These are phyloP conservation scores for Myotis pilosus DNA, from an alignment of 2,797 vertebrate species.

Conservation along the genomic window DNA sequence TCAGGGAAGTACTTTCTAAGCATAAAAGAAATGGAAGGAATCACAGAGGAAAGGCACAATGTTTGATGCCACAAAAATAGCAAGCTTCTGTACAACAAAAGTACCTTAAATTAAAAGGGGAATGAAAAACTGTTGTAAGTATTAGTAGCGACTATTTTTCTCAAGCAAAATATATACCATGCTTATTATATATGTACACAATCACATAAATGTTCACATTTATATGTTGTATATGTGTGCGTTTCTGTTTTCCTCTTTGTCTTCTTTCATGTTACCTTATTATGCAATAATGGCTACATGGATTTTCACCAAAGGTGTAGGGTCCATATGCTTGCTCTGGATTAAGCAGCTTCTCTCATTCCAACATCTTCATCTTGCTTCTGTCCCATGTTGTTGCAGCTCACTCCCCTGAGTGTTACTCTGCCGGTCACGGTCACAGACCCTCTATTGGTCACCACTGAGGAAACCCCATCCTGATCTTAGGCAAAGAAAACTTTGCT, in stretches of 20 bases:
- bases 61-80: not conserved
- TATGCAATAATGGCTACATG: not conserved
- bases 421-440: not conserved
- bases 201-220: not conserved
- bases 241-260: not conserved
- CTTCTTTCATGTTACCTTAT: not conserved
- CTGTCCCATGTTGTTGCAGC: not conserved
- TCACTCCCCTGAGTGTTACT: not conserved
- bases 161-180: not conserved
- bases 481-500: not conserved
- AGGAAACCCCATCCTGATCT: not conserved
- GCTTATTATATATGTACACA: not conserved
- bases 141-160: not conserved
- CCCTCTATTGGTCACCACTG: not conserved
- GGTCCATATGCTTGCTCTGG: not conserved
- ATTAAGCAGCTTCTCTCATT: not conserved
- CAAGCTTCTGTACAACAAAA: not conserved
- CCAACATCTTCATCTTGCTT: not conserved
- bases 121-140: slow-evolving; percentile 16
- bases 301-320: not conserved
- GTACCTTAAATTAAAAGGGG: not conserved
- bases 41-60: not conserved
- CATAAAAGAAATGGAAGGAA: slow-evolving; percentile 31
- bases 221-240: not conserved
- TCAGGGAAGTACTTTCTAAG: not conserved